These are phyloP conservation scores for Coryphaenoides rupestris DNA, from an alignment of 2,113 vertebrate species.

Conservation along the genomic window DNA sequence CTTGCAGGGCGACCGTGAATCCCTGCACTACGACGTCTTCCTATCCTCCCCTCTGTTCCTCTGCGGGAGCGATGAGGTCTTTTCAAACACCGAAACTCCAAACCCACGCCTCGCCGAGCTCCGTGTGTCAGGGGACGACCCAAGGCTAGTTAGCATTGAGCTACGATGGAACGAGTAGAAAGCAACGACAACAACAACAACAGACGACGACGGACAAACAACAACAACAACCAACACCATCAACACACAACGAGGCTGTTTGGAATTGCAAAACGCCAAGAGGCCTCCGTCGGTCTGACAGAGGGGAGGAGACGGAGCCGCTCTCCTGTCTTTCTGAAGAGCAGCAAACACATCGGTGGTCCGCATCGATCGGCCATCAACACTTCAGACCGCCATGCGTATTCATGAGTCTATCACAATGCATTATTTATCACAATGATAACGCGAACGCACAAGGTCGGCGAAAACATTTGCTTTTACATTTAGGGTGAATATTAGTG, in stretches of 20 bases:
- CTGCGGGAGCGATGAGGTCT: background rate
- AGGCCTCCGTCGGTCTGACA: background rate
- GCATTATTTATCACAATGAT: too few species aligned
- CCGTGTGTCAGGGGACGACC: constrained; percentile 29
- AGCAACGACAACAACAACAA: too few species aligned
- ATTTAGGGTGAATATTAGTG: too few species aligned
- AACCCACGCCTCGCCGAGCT: constrained; percentile 24
- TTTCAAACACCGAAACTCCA: background rate
- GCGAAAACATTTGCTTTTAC: too few species aligned
- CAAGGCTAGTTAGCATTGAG: constrained; percentile 26
- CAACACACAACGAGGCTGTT: constrained; percentile 27
- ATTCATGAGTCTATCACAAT: background rate
- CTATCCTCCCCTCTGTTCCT: constrained; percentile 12
- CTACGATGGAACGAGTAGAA: constrained; percentile 26
- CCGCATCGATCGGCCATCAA: too few species aligned
- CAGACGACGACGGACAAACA: too few species aligned
- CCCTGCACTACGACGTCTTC: background rate
- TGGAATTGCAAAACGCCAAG: constrained; percentile 16
- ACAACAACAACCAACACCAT: too few species aligned
- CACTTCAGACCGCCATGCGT: background rate
- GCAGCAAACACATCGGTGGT: background rate
- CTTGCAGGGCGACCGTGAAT: too few species aligned
- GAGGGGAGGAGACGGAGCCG: background rate
- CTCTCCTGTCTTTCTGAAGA: background rate
- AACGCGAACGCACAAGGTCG: too few species aligned